phyloP scores from a whole-genome alignment of 2,113 vertebrate genomes.

The Acinonyx jubatus region DNA sequence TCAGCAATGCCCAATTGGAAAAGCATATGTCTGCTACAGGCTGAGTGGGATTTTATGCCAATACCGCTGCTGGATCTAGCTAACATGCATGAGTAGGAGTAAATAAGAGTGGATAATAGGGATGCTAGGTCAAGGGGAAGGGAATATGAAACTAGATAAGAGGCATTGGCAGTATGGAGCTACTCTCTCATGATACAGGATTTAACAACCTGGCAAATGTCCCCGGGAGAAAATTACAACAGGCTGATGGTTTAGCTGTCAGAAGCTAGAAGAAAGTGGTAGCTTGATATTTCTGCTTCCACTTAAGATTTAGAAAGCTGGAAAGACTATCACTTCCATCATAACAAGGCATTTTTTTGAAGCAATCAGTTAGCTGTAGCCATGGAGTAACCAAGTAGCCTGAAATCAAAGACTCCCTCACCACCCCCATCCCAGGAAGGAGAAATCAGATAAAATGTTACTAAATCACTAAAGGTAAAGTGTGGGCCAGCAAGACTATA shows the following conservation, averaged over 20 bases:
- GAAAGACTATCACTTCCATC: not conserved
- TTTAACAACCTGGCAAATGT: not conserved
- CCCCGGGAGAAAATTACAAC: not conserved
- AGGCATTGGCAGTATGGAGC: not conserved
- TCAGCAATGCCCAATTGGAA: not conserved
- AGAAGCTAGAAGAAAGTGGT: not conserved
- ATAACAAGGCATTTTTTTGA: not conserved
- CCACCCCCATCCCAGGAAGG: not conserved
- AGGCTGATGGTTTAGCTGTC: not conserved
- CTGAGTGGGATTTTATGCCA: not conserved
- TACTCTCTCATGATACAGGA: not conserved
- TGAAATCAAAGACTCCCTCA: not conserved
- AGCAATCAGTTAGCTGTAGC: not conserved
- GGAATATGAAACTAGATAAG: not conserved
- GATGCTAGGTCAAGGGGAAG: not conserved
- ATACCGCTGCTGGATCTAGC: not conserved
- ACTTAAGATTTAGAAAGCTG: not conserved
- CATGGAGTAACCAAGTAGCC: not conserved
- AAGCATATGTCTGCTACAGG: not conserved
- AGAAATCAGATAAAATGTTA: not conserved
- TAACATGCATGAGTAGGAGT: not conserved
- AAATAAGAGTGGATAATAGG: not conserved
- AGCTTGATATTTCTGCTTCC: not conserved
- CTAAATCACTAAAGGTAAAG: not conserved
- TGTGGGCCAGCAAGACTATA: not conserved